Percentiles rank a stretch among this genome's conserved stretches.
These are phyloP conservation scores for Deroplatys truncata DNA, from an alignment of 2,888 invertebrate genomes.

Conservation along the genomic window DNA sequence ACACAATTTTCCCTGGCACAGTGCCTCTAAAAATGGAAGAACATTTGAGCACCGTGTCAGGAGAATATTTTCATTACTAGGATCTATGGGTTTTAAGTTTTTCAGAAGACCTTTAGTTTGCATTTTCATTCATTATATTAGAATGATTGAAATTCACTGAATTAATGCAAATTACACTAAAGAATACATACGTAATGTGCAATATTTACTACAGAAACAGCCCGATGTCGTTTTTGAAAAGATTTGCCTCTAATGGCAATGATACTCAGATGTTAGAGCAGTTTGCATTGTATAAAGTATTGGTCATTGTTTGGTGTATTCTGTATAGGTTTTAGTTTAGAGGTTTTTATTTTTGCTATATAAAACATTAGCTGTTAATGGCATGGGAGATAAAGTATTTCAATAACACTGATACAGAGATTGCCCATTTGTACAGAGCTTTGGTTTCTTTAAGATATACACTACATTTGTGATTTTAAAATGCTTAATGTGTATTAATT, in stretches of 20 bases:
- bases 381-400: neutral
- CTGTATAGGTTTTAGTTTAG: neutral
- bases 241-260: neutral
- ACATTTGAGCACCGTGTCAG: neutral
- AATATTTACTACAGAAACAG: neutral
- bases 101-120: neutral
- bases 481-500: neutral
- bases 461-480: neutral
- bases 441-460: neutral
- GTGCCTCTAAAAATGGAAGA: neutral
- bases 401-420: neutral
- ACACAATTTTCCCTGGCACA: neutral
- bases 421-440: neutral
- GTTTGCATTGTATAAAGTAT: neutral
- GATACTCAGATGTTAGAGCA: neutral
- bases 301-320: neutral
- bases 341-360: neutral
- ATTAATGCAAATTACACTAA: neutral
- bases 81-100: neutral
- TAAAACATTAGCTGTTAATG: neutral
- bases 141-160: neutral
- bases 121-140: neutral
- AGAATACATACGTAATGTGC: neutral
- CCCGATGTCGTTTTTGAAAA: neutral
- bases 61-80: neutral